Evolutionary conservation across 2,888 invertebrate genomes (phyloP).

Genomic region (Chromoteleia sp.): DNA sequence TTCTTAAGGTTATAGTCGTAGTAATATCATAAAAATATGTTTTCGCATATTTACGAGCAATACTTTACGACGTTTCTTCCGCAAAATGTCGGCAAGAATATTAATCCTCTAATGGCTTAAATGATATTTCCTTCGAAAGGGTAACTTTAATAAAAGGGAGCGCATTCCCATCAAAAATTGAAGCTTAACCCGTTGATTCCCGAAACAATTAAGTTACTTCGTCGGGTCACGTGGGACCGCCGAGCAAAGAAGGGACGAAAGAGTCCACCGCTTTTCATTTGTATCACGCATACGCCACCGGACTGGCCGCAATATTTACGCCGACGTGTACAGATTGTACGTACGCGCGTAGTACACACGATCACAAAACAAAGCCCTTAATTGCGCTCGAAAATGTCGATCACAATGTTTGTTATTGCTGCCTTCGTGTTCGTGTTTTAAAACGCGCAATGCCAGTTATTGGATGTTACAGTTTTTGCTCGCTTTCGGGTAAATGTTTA

Average conservation of each 20-base stretch:
- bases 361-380: neutral
- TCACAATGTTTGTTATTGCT: neutral
- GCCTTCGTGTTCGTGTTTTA: neutral
- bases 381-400: conserved; percentile 21
- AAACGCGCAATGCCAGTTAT: neutral
- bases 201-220: conserved; percentile 47
- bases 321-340: conserved; percentile 11
- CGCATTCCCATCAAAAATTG: conserved; percentile 40
- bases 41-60: neutral
- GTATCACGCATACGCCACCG: conserved; percentile 15
- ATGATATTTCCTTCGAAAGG: conserved; percentile 31
- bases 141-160: conserved; percentile 32
- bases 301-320: conserved; percentile 36
- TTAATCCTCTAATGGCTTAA: conserved; percentile 17
- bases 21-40: neutral
- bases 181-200: conserved; percentile 54
- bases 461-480: neutral
- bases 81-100: conserved; percentile 18
- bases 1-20: neutral
- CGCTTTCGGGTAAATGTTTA: neutral
- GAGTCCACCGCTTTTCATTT: conserved; percentile 31
- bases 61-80: conserved; percentile 1
- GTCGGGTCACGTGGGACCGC: conserved; percentile 24
- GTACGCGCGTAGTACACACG: neutral
- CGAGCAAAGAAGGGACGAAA: conserved; percentile 8